Percentiles rank a stretch among this genome's conserved stretches.
These are phyloP conservation scores for Coelopa pilipes DNA, from an alignment of 2,888 invertebrate species.

Conservation along the genomic window DNA sequence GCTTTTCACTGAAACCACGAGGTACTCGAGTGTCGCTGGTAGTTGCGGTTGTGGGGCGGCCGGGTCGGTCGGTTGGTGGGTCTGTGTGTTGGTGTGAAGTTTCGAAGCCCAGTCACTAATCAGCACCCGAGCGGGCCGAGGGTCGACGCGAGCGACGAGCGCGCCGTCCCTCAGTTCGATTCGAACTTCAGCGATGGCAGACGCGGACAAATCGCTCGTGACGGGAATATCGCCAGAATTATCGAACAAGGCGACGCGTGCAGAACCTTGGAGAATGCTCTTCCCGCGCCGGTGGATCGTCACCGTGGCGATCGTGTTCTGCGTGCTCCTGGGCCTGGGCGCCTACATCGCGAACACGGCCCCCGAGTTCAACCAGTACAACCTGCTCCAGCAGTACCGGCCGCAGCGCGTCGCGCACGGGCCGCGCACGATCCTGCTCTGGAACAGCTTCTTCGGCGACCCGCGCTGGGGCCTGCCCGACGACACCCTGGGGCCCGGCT, in stretches of 20 bases:
- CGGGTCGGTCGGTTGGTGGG: not conserved
- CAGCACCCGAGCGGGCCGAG: not conserved
- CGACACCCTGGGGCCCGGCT: slow-evolving; percentile 53
- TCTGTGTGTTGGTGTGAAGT: not conserved
- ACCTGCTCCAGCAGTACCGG: slow-evolving; percentile 51
- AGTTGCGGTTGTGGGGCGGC: not conserved
- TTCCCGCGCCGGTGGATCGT: slow-evolving; percentile 26
- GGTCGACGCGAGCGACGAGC: not conserved
- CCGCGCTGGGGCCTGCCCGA: slow-evolving; percentile 56
- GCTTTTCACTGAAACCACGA: not conserved
- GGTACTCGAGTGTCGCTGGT: too few species aligned
- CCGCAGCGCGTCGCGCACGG: slow-evolving; percentile 7
- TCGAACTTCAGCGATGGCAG: slow-evolving; percentile 5
- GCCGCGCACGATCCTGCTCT: slow-evolving; percentile 56
- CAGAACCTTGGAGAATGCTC: slow-evolving; percentile 8
- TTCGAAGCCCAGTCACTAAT: slow-evolving; percentile 4
- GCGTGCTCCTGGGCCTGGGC: slow-evolving; percentile 68
- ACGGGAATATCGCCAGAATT: not conserved
- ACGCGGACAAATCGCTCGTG: not conserved
- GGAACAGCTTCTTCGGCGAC: slow-evolving; percentile 61
- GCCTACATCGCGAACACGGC: slow-evolving; percentile 47
- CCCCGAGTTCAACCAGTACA: slow-evolving; percentile 59
- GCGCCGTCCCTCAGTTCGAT: slow-evolving; percentile 5
- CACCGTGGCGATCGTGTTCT: slow-evolving; percentile 19
- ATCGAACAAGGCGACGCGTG: not conserved